Evolutionary conservation across 2,113 vertebrate genomes (phyloP).

Genomic region (Hypocryptadius cinnamomeus): DNA sequence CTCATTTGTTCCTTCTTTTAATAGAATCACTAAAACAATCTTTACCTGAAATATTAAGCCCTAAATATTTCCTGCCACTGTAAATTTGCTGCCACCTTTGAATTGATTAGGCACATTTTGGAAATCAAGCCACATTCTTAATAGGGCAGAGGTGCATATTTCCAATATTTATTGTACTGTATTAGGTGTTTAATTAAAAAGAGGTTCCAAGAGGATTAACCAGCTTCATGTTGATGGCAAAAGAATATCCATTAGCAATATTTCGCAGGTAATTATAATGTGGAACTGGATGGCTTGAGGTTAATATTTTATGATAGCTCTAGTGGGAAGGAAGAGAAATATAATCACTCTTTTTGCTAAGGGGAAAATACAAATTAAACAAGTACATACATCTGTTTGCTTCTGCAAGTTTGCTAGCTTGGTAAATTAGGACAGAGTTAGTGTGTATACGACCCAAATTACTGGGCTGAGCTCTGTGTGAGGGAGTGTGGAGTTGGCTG

Average conservation of each 20-base stretch:
- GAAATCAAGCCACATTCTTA: slow-evolving; percentile 21
- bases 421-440: not conserved
- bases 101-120: slow-evolving; percentile 40
- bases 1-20: not conserved
- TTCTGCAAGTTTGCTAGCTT: not conserved
- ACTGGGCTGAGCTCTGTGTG: not conserved
- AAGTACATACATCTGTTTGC: not conserved
- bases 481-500: fast-evolving
- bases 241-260: slow-evolving; percentile 37
- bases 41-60: slow-evolving; percentile 3
- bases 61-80: not conserved
- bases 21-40: not conserved
- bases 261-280: slow-evolving; percentile 63
- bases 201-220: slow-evolving; percentile 41
- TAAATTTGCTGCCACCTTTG: slow-evolving; percentile 18
- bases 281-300: not conserved
- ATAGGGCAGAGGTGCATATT: not conserved
- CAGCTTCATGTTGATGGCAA: slow-evolving; percentile 24
- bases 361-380: not conserved
- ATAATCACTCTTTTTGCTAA: not conserved
- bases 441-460: not conserved
- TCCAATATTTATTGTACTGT: slow-evolving; percentile 18
- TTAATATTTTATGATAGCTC: slow-evolving; percentile 44
- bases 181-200: slow-evolving; percentile 68
- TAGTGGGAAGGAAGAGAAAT: slow-evolving; percentile 26